Evolutionary conservation across 2,888 invertebrate genomes (phyloP), one percentile per base, ranked within the genome.

Genomic region (Thecophora atra): DNA sequence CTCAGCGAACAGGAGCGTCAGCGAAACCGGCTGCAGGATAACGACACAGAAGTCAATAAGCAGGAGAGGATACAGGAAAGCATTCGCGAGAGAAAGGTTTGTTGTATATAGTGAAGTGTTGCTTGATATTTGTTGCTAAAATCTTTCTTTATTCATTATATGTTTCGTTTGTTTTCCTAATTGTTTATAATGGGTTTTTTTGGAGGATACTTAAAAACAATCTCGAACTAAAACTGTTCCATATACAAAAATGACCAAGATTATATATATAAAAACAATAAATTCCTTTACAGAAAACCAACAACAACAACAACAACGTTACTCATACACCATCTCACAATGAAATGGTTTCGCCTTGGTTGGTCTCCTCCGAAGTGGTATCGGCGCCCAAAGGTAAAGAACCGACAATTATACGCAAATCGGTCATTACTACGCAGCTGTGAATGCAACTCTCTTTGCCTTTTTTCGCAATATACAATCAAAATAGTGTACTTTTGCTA

Each of bases 341-440:
- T 73, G 90, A 90, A 15, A 92, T 93, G 83, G 88, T 93, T 4
- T 93, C 93, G 4, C 95, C 95, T 0, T 95, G 95, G 95, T 87
- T 95, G 75, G 95, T 95, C 52, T 91, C 92, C 47, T 91, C 92
- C 17, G 93, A 93, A 80, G 91, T 91, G 24, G 89, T 91, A 47
- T 91, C 92, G 62, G 88, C 89, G 74, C 91, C 78, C 89, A 92
- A 83, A 89, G 90, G 81, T 88, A 90, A 80, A 88, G 90, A 91
- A 76, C 91, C 91, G 64, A 90, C 91, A 70, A 92, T 94, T 77
- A 91, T 94, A 81, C 90, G 94, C 78, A 95, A 94, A 87, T 94
- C 94, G 74, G 95, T 95, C 81, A 95, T 95, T 79, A 95, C 94
- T 76, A 95, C 95, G 75, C 95, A 95, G 86, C 89, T 95, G 80